A percentile compares a stretch with the other conserved stretches of the same genome.
phyloP scores from a whole-genome alignment of 1,140 invertebrate species.

The Fopius arisanus region DNA sequence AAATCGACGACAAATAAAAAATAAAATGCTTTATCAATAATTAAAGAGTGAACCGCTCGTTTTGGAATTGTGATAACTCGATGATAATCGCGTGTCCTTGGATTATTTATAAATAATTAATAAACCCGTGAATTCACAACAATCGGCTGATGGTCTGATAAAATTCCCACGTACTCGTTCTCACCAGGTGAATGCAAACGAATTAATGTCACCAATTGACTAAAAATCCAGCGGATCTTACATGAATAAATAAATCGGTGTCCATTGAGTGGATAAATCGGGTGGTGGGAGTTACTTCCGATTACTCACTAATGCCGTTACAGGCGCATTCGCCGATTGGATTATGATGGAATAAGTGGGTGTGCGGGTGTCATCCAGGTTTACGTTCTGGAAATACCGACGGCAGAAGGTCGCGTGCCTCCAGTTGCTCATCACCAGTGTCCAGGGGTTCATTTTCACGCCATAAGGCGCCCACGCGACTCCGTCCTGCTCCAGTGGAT shows the following conservation, averaged over 20 bases:
- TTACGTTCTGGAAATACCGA: not conserved
- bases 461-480: constrained; percentile 48
- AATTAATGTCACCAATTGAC: not conserved
- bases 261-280: not conserved
- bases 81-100: no score
- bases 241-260: not conserved
- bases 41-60: no score
- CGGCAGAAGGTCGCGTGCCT: constrained; percentile 15
- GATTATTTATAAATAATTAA: no score
- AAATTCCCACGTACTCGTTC: not conserved
- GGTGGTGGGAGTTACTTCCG: not conserved
- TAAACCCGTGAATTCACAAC: not conserved
- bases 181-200: not conserved
- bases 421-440: not conserved
- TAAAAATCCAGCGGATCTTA: not conserved
- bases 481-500: constrained; percentile 49
- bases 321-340: not conserved
- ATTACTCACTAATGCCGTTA: constrained; percentile 5
- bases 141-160: not conserved
- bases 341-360: not conserved
- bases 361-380: not conserved
- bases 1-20: no score
- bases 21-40: no score
- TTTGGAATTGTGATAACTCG: no score
- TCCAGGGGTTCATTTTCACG: constrained; percentile 35